Base-by-base conservation (phyloP, 2,888 invertebrate genomes). In the Drosophila eohydei region DNA sequence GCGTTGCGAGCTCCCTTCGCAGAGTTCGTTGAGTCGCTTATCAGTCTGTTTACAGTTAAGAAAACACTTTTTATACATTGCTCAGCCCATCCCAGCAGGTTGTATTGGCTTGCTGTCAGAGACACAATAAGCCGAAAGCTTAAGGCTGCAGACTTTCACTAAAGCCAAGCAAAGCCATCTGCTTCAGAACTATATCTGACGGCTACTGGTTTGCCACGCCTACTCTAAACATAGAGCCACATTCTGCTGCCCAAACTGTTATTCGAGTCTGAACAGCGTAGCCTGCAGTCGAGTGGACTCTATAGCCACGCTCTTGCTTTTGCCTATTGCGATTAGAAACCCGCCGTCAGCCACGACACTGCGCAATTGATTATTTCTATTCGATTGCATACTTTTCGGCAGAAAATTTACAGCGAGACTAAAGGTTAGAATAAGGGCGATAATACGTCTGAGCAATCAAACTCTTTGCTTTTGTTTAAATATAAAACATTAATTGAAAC, bases 41-140 rank as follows among this genome's bases (percentile, higher is more conserved):
- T 73, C 73, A 58, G 61, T 16, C 41, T 44, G 66, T 54, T 73
- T 61, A 44, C 66, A 44, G 38, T 36, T 52, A 28, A 65, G 11
- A 54, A 38, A 28, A 9, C 32, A 41, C 32, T 43, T 26, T n/a
- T 21, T 2, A 21, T 56, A 26, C 56, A 5, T 32, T 21, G 55
- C 21, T 21, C 36, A 26, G 36, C 34, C 32, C 21, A n/a, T 14
- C 36, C 16, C 8, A 26, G 9, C 52, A 2, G 43, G 32, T 7
- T 11, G 14, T 56, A 56, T 34, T 56, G 21, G 43, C 43, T 41
- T n/a, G 28, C 28, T 1, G 4, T 3, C 34, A 2, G 11, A 34
- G 16, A 3, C n/a, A 0, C 5, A 1, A n/a, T 9, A 14, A 32
- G 32, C 36, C 2, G 12, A 2, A 0, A 12, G 12, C 36, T 36